These are phyloP conservation scores for Anoplius nigerrimus DNA, from an alignment of 2,888 invertebrate genomes.

Conservation along the genomic window DNA sequence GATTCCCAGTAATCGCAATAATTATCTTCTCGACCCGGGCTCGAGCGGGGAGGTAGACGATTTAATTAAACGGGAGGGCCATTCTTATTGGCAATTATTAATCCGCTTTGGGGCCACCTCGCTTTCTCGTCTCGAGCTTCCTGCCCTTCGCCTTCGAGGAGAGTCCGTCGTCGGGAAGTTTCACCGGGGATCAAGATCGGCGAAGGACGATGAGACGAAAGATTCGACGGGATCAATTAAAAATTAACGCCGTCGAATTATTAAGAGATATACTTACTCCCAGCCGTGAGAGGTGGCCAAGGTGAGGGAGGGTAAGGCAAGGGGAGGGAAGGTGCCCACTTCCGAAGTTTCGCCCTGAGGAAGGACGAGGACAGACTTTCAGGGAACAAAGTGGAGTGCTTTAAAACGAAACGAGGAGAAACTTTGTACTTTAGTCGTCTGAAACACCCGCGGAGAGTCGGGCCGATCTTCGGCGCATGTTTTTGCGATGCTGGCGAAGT, in stretches of 20 bases:
- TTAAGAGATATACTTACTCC: slow-evolving; percentile 40
- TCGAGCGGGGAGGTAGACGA: slow-evolving; percentile 19
- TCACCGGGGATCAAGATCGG: slow-evolving; percentile 14
- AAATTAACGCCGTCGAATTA: slow-evolving; percentile 49
- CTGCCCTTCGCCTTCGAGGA: background rate
- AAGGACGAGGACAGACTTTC: background rate
- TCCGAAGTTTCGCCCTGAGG: no score
- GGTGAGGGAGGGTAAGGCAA: slow-evolving; percentile 32
- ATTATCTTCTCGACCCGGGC: slow-evolving; percentile 20
- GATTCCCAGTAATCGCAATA: slow-evolving; percentile 18
- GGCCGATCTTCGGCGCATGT: slow-evolving; percentile 6
- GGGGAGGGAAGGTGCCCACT: slow-evolving; percentile 12
- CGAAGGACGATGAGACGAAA: background rate
- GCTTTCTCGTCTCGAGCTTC: no score
- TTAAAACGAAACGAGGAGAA: slow-evolving; percentile 3
- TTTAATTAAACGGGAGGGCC: slow-evolving; percentile 56
- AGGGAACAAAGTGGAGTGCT: slow-evolving; percentile 1
- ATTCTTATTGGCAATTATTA: slow-evolving; percentile 50
- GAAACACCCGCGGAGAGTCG: slow-evolving; percentile 7
- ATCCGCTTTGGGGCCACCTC: slow-evolving; percentile 20
- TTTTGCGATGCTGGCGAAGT: no score
- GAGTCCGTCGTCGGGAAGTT: slow-evolving; percentile 21
- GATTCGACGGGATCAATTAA: slow-evolving; percentile 44
- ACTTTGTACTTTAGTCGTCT: slow-evolving; percentile 4
- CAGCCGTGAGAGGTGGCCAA: no score